Conservation (phyloP, 2,888 invertebrate genomes). For the Parasteatoda lunata region DNA sequence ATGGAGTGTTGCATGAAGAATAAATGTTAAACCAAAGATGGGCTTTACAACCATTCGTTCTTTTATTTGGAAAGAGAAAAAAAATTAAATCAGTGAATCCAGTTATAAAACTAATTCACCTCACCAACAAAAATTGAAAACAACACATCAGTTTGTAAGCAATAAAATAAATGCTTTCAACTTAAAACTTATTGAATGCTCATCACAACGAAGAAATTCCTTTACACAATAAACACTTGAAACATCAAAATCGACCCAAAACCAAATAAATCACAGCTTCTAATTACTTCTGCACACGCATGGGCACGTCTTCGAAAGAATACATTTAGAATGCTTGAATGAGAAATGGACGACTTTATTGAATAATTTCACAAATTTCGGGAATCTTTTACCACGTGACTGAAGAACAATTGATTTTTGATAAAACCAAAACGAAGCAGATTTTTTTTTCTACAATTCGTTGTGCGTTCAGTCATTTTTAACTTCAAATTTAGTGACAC, state of each 20-base stretch:
- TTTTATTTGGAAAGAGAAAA: no score
- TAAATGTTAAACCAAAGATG: no score
- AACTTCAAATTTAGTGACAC: conserved; percentile 3
- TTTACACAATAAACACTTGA: not conserved
- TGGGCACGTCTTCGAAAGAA: not conserved
- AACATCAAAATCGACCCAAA: conserved; percentile 2
- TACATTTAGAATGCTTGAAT: not conserved
- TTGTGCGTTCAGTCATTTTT: not conserved
- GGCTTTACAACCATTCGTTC: no score
- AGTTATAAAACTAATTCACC: no score
- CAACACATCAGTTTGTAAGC: no score
- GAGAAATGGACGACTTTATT: not conserved
- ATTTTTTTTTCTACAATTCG: not conserved
- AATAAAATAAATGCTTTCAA: no score
- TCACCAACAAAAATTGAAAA: no score
- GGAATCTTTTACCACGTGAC: not conserved
- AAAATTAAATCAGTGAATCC: no score
- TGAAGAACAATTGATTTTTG: not conserved
- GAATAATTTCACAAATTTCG: not conserved
- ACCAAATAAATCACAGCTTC: not conserved
- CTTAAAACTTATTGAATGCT: no score
- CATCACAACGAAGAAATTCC: no score
- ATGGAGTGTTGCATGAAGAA: no score
- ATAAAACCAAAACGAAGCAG: not conserved
- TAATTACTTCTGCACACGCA: not conserved